Conservation (phyloP, 35 echinoderm and acorn worm genomes). For the Apostichopus japonicus region DNA sequence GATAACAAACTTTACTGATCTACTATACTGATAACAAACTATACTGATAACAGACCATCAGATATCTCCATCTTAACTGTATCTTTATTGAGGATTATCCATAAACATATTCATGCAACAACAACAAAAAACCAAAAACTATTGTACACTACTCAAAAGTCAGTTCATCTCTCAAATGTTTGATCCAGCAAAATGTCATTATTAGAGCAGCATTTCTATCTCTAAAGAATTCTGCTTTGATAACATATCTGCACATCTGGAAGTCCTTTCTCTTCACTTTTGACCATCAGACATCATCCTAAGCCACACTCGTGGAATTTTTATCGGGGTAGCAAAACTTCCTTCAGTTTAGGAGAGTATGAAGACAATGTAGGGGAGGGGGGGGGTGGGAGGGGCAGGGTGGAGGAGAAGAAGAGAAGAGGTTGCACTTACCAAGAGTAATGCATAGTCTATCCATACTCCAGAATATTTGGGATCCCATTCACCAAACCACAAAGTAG, state of each 20-base stretch:
- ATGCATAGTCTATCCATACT: slow-evolving; percentile 89
- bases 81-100: no score
- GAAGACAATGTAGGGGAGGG: neutral
- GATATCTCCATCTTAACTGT: no score
- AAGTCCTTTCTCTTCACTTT: neutral
- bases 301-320: neutral
- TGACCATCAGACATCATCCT: neutral
- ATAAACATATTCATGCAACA: neutral
- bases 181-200: no score
- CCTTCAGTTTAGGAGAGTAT: neutral
- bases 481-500: slow-evolving; percentile 72
- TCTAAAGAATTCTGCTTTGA: no score
- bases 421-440: slow-evolving; percentile 75
- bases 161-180: no score
- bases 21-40: no score
- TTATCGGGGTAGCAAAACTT: neutral
- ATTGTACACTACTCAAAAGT: neutral
- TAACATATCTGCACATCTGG: no score
- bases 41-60: no score
- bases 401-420: neutral
- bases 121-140: neutral
- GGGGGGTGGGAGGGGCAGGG: neutral
- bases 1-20: no score
- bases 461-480: slow-evolving; percentile 84
- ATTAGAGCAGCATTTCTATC: no score